Evolutionary conservation across 2,797 vertebrate species (phyloP).

Genomic region (Sibirionetta formosa): DNA sequence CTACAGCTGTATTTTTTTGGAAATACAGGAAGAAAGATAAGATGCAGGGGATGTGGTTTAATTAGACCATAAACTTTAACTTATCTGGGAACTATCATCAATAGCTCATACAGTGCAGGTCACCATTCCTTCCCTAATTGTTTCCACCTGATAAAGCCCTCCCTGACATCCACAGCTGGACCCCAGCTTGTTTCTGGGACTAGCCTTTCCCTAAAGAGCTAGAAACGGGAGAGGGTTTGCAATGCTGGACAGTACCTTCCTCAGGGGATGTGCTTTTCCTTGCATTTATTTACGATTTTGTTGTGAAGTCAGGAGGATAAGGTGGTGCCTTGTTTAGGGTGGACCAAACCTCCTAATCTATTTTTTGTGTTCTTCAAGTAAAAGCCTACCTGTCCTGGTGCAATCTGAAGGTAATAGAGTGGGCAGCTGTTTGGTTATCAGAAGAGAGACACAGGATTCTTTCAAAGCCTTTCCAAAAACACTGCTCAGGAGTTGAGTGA

Average conservation of each 20-base stretch:
- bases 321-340: neutral
- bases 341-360: neutral
- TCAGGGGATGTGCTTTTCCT: neutral
- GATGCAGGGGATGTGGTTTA: conserved; percentile 54
- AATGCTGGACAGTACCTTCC: neutral
- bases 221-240: neutral
- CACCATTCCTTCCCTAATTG: conserved; percentile 62
- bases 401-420: neutral
- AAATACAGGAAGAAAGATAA: conserved; percentile 65
- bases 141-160: conserved; percentile 56
- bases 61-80: conserved; percentile 64
- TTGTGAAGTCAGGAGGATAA: neutral
- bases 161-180: conserved; percentile 61
- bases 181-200: conserved; percentile 40
- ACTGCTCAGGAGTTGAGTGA: neutral
- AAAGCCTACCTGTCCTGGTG: neutral
- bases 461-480: neutral
- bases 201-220: neutral
- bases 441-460: neutral
- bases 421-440: neutral
- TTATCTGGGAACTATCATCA: conserved; percentile 73
- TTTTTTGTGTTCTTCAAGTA: neutral
- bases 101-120: conserved; percentile 54
- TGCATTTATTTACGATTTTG: neutral
- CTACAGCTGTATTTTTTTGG: neutral